phyloP scores from a whole-genome alignment of 2,797 vertebrate species.

The Luscinia luscinia region DNA sequence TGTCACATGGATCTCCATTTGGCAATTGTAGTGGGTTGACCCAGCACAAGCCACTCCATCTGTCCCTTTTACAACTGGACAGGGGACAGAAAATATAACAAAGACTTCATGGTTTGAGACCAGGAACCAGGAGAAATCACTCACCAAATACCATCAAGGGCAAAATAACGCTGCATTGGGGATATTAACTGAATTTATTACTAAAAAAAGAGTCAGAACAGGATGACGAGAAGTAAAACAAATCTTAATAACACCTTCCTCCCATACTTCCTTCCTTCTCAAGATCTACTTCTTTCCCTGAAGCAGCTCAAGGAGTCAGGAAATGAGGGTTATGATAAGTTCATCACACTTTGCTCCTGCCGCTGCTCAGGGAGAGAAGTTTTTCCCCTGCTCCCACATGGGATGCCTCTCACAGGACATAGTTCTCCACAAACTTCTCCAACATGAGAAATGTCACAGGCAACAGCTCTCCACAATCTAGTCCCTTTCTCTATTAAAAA shows the following conservation, averaged over 20 bases:
- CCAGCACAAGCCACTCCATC: neutral
- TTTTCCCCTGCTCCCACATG: neutral
- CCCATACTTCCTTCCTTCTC: neutral
- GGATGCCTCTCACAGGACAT: neutral
- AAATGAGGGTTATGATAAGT: neutral
- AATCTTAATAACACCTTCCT: neutral
- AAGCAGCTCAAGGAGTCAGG: neutral
- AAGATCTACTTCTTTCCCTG: neutral
- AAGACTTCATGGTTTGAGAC: no score
- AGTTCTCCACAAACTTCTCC: neutral
- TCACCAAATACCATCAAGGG: neutral
- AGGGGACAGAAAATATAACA: neutral
- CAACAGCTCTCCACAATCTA: neutral
- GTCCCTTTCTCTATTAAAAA: neutral
- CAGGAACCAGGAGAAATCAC: no score
- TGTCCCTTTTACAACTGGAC: neutral
- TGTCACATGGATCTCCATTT: neutral
- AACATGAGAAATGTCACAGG: neutral
- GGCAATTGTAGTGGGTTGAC: neutral
- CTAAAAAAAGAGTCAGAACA: neutral
- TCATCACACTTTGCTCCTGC: neutral
- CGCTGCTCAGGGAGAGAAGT: neutral
- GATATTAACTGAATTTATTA: neutral
- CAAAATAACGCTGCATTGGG: fast-evolving
- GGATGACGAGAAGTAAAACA: neutral